Conservation (phyloP, 1,140 invertebrate genomes). For the Tachypleus tridentatus region DNA sequence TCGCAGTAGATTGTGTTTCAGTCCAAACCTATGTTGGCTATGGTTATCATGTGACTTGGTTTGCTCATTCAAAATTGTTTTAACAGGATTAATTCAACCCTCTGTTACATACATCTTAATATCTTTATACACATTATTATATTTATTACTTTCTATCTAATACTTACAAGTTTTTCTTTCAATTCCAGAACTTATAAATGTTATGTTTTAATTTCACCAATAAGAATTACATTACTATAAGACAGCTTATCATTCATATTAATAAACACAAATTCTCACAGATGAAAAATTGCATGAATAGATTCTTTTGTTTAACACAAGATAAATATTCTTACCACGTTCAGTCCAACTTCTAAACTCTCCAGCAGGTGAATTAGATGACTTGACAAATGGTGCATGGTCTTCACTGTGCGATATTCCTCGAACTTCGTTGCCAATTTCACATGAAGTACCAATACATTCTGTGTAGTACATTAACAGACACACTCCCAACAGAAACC, state of each 20-base stretch:
- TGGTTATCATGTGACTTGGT: no score
- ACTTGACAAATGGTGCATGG: constrained; percentile 1
- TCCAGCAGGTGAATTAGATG: constrained; percentile 11
- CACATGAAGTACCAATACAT: constrained; percentile 34
- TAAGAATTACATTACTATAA: no score
- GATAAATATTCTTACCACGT: constrained; percentile 8
- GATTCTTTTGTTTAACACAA: background rate
- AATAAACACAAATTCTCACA: background rate
- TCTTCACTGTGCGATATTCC: background rate
- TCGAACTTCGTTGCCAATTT: constrained; percentile 6
- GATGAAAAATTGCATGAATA: background rate
- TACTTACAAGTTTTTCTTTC: no score
- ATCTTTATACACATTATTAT: no score
- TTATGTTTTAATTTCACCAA: background rate
- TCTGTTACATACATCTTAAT: no score
- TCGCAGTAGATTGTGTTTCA: no score
- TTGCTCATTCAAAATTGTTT: no score
- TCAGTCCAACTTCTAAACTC: constrained; percentile 7
- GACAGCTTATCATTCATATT: background rate
- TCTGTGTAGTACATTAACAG: constrained; percentile 89
- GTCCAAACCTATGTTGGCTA: no score
- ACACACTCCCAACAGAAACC: constrained; percentile 85
- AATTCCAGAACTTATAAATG: background rate
- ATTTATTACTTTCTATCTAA: no score
- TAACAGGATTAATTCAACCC: no score